Conservation (phyloP, 2,888 invertebrate species). For the Calephelis perditalis region DNA sequence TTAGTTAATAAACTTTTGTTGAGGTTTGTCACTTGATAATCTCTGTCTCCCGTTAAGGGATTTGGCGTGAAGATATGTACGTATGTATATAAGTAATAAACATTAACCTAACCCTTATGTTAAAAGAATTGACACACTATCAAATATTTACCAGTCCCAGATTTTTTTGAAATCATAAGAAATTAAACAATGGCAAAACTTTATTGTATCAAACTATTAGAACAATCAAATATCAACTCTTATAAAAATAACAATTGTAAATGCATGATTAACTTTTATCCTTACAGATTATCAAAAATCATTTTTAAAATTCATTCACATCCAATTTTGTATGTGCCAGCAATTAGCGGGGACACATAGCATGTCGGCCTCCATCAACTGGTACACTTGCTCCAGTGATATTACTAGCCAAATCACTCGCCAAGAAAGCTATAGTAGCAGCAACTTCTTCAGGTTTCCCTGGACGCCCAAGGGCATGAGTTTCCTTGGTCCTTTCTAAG, state of each 20-base stretch:
- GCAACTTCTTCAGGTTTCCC: conserved; percentile 93
- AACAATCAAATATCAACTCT: not conserved
- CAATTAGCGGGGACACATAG: conserved; percentile 92
- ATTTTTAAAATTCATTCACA: not conserved
- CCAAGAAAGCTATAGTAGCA: conserved; percentile 92
- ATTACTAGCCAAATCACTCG: conserved; percentile 91
- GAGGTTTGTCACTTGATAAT: too few relatives aligned
- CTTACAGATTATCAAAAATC: conserved; percentile 8
- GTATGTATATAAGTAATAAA: too few relatives aligned
- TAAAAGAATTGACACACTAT: too few relatives aligned
- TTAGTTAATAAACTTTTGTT: too few relatives aligned
- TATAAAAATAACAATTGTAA: conserved; percentile 7
- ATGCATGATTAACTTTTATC: conserved; percentile 6
- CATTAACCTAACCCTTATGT: too few relatives aligned
- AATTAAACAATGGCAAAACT: conserved; percentile 17
- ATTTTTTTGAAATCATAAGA: not conserved
- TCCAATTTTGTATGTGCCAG: not conserved
- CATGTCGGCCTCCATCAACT: conserved; percentile 96
- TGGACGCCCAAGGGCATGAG: conserved; percentile 94
- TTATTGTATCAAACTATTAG: conserved; percentile 14
- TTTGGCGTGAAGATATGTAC: too few relatives aligned
- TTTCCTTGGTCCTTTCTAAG: conserved; percentile 88
- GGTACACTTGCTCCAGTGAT: conserved; percentile 94
- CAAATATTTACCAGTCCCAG: too few relatives aligned
- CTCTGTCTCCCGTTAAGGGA: too few relatives aligned